Base-by-base conservation (phyloP, 2,888 invertebrate species). In the Rhagium mordax region DNA sequence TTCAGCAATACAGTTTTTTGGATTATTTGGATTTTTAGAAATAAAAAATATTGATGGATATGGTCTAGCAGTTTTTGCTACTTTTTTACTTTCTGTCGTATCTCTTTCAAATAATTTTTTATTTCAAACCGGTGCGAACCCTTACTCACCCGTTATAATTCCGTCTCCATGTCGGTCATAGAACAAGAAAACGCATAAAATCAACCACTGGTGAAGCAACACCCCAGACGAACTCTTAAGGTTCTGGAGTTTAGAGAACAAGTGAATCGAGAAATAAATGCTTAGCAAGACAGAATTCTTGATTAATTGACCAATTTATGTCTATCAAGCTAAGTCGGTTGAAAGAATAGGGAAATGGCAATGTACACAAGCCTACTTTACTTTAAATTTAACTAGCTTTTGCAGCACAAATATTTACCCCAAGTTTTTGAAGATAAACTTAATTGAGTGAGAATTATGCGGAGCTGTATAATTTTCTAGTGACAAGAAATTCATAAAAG, bases 281-380 rank as follows among this genome's bases (percentile, higher is more conserved):
- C 41, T 41, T 57, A 18, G 67, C 68, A 21, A 73, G 73, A 73
- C 65, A 47, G 64, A 51, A 53, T 33, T 15, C 62, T 70, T 74
- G 76, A 76, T 76, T 76, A 76, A 76, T 76, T 67, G 72, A 62
- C 72, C 76, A 76, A 76, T 76, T 76, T 74, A 70, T 70, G 76
- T 76, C 74, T 65, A 65, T 70, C 68, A 69, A 57, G 24, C 57
- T 33, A 18, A 41, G 24, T 20, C 55, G 41, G 18, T 18, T 21
- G 21, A 47, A 47, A 47, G 55, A 57, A 55, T 61, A 29, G 21
- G 21, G 47, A 20, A 18, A 47, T 16, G 16, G 18, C 10, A 41
- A 15, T n/a, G 41, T 41, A 41, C 41, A 41, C 41, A 41, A 41
- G 13, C 13, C 41, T 41, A 41, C 41, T 41, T 41, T 41, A n/a